Conservation (phyloP, 2,888 invertebrate species). For the Augochlorella aurata region DNA sequence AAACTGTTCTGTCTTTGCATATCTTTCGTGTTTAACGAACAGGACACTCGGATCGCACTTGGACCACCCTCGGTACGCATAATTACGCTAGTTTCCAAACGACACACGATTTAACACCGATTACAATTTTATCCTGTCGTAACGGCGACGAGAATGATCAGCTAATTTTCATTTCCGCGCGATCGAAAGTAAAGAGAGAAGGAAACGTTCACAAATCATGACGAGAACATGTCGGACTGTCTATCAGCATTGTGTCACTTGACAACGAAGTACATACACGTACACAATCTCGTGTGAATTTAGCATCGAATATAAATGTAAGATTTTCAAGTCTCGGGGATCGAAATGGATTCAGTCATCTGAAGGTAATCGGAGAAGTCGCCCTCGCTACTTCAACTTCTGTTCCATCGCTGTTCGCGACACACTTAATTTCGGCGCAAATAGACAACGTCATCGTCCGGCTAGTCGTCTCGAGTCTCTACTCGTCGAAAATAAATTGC, state of each 20-base stretch:
- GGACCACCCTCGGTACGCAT: conserved; percentile 41
- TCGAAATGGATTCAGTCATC: neutral
- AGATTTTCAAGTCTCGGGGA: neutral
- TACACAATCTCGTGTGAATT: conserved; percentile 28
- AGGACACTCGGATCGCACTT: conserved; percentile 29
- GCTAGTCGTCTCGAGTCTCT: neutral
- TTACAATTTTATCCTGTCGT: conserved; percentile 35
- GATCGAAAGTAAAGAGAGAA: neutral
- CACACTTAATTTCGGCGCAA: neutral
- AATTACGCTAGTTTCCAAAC: conserved; percentile 27
- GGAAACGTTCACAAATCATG: conserved; percentile 18
- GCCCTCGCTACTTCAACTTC: neutral
- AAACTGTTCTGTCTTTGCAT: conserved; percentile 43
- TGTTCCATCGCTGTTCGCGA: neutral
- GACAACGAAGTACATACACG: conserved; percentile 31
- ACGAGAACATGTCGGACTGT: conserved; percentile 34
- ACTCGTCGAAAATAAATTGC: conserved; percentile 36
- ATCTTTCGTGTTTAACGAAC: conserved; percentile 39
- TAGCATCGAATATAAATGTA: neutral
- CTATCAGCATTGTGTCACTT: conserved; percentile 21
- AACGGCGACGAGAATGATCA: conserved; percentile 21
- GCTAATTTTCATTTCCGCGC: conserved; percentile 43
- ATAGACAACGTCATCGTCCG: neutral
- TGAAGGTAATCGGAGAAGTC: no score
- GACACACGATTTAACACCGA: conserved; percentile 25